Conservation (phyloP, 1,140 invertebrate genomes). For the Micrasema longulum region DNA sequence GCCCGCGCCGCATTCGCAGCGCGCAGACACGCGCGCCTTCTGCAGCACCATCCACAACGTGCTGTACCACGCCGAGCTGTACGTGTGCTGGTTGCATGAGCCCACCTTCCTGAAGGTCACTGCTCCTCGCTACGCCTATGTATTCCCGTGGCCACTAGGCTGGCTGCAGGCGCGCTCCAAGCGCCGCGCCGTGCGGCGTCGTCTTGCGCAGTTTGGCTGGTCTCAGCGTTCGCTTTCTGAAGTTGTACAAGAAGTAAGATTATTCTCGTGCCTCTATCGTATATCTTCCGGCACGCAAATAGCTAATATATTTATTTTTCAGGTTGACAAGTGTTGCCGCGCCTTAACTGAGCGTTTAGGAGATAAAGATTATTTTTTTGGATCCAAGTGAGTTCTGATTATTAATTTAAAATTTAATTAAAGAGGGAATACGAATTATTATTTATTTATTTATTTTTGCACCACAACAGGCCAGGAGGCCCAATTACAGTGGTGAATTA, state of each 20-base stretch:
- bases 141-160: slow-evolving; percentile 94
- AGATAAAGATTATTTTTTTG: slow-evolving; percentile 85
- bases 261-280: too few relatives aligned
- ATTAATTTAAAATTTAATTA: slow-evolving; percentile 43
- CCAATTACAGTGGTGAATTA: too few relatives aligned
- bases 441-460: too few relatives aligned
- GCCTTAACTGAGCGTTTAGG: slow-evolving; percentile 86
- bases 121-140: slow-evolving; percentile 84
- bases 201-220: slow-evolving; percentile 84
- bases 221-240: slow-evolving; percentile 81
- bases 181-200: slow-evolving; percentile 76
- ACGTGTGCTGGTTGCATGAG: slow-evolving; percentile 87
- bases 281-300: slow-evolving; percentile 52
- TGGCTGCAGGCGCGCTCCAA: slow-evolving; percentile 85
- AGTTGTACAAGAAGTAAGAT: slow-evolving; percentile 80
- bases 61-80: slow-evolving; percentile 88
- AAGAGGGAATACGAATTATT: too few relatives aligned
- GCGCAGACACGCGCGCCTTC: slow-evolving; percentile 94
- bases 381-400: slow-evolving; percentile 61
- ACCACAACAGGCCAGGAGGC: too few relatives aligned
- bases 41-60: slow-evolving; percentile 91
- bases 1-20: slow-evolving; percentile 78
- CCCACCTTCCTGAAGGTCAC: slow-evolving; percentile 86
- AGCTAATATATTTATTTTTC: slow-evolving; percentile 50
- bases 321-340: slow-evolving; percentile 83